Conservation (phyloP, 2,113 vertebrate species). For the Callocephalon fimbriatum region DNA sequence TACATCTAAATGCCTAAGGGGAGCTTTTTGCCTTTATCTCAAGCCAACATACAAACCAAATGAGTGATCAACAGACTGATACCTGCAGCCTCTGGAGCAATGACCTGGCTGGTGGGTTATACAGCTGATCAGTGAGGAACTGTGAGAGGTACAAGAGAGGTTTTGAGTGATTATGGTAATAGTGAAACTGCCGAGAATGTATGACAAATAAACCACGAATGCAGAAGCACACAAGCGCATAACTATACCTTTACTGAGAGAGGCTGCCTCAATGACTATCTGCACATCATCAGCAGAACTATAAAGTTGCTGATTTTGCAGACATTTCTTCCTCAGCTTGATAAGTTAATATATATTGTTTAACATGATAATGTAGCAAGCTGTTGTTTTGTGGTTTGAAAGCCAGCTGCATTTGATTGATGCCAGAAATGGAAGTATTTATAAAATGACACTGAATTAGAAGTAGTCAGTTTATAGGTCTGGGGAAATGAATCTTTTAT, state of each 20-base stretch:
- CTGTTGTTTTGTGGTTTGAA: conserved; percentile 70
- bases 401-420: conserved; percentile 74
- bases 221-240: background rate
- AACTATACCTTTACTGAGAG: background rate
- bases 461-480: conserved; percentile 68
- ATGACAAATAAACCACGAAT: background rate
- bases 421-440: conserved; percentile 72
- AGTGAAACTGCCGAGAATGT: background rate
- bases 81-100: background rate
- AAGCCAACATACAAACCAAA: background rate
- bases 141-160: background rate
- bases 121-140: background rate
- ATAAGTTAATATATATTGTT: conserved; percentile 67
- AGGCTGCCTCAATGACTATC: background rate
- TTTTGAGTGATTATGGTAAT: background rate
- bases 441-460: conserved; percentile 75
- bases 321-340: conserved; percentile 41
- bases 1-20: background rate
- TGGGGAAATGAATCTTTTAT: conserved; percentile 77
- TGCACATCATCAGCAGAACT: background rate
- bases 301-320: conserved; percentile 64
- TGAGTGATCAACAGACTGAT: background rate
- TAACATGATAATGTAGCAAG: conserved; percentile 67
- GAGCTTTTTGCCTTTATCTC: background rate
- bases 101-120: background rate